phyloP scores from a whole-genome alignment of 2,113 vertebrate species.

The Oreotragus oreotragus region DNA sequence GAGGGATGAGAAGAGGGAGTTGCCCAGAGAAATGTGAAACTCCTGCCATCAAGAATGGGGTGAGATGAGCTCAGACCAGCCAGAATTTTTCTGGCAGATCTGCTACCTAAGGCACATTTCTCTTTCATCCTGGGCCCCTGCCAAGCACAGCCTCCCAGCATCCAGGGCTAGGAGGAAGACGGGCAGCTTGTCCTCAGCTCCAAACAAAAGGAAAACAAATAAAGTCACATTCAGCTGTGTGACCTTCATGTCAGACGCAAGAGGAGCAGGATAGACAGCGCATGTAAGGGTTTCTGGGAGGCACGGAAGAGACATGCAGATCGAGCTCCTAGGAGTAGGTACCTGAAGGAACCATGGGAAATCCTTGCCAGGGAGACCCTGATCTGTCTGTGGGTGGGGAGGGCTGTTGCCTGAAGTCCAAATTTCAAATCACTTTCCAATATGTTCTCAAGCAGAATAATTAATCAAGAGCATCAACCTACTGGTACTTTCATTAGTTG shows the following conservation, averaged over 20 bases:
- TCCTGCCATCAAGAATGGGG: constrained; percentile 43
- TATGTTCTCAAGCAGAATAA: neutral
- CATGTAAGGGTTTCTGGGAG: fast-evolving
- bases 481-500: neutral
- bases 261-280: neutral
- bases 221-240: constrained; percentile 51
- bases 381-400: neutral
- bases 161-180: constrained; percentile 52
- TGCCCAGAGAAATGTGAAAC: constrained; percentile 41
- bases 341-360: neutral
- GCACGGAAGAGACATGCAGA: fast-evolving
- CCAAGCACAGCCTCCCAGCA: constrained; percentile 48
- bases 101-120: constrained; percentile 50
- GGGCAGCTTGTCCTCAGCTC: constrained; percentile 55
- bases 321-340: neutral
- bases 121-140: constrained; percentile 50
- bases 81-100: constrained; percentile 55
- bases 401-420: neutral
- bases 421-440: neutral
- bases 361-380: neutral
- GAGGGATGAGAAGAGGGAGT: neutral
- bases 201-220: constrained; percentile 64
- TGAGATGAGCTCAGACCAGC: constrained; percentile 31
- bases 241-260: constrained; percentile 1
- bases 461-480: neutral